A percentile compares a stretch with the other conserved stretches of the same genome.
These are phyloP conservation scores for Brachirus orientalis DNA, from an alignment of 2,113 vertebrate genomes.

Conservation along the genomic window DNA sequence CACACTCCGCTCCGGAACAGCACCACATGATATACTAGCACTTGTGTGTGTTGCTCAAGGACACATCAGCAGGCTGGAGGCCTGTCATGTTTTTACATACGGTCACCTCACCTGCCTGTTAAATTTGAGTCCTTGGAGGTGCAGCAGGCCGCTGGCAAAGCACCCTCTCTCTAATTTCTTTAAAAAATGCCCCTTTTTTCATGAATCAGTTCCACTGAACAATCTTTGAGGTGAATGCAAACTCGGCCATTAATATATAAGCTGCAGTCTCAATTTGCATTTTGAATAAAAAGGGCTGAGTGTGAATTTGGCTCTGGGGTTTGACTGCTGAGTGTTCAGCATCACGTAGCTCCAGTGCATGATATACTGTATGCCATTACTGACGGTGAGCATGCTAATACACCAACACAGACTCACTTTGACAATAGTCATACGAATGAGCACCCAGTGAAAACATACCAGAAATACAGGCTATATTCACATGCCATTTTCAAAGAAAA, in stretches of 20 bases:
- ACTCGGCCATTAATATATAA: constrained; percentile 24
- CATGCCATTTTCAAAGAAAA: too few relatives aligned
- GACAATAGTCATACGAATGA: background rate
- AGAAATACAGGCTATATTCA: too few relatives aligned
- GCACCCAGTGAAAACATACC: background rate
- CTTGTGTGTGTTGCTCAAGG: constrained; percentile 40
- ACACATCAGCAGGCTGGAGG: constrained; percentile 34
- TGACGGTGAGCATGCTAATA: background rate
- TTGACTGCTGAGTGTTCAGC: constrained; percentile 22
- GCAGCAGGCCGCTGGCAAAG: constrained; percentile 17
- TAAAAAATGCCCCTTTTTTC: constrained; percentile 1
- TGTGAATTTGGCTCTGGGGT: constrained; percentile 29
- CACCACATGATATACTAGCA: constrained; percentile 27
- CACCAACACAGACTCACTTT: constrained; percentile 17
- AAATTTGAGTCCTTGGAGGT: constrained; percentile 12
- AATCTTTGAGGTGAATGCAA: constrained; percentile 33
- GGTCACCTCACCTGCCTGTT: constrained; percentile 39
- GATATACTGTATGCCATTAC: background rate
- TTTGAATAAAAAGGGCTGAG: constrained; percentile 35
- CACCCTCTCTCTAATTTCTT: constrained; percentile 1
- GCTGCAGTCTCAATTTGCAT: constrained; percentile 46
- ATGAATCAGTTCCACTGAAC: constrained; percentile 12
- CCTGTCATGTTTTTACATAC: constrained; percentile 22
- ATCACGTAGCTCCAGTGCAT: constrained; percentile 4
- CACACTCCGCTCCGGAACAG: constrained; percentile 34